These are phyloP conservation scores for Pseudomyrmex pallidus DNA, from an alignment of 1,140 invertebrate species.

Conservation along the genomic window DNA sequence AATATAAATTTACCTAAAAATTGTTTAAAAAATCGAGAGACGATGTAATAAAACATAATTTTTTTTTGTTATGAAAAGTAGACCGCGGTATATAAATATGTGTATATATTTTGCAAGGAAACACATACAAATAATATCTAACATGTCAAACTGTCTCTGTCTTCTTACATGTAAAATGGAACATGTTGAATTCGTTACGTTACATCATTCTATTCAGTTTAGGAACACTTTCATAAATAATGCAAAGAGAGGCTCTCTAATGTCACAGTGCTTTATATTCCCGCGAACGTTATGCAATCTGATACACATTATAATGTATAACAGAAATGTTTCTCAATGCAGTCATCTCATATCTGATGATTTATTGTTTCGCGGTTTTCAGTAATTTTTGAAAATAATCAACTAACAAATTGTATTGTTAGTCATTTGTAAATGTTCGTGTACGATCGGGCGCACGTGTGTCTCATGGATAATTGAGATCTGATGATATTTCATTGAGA, in stretches of 20 bases:
- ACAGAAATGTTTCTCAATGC: too few species aligned
- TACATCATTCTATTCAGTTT: not conserved
- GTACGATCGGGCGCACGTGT: too few species aligned
- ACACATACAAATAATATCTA: not conserved
- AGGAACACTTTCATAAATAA: slow-evolving; percentile 25
- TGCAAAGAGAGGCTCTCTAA: not conserved
- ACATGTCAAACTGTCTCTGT: too few species aligned
- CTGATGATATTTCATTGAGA: too few species aligned
- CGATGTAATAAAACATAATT: not conserved
- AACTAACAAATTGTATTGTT: too few species aligned
- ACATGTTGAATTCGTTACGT: slow-evolving; percentile 15
- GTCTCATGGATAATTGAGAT: too few species aligned
- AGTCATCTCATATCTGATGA: not conserved
- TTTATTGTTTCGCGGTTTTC: not conserved
- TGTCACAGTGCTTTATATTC: not conserved
- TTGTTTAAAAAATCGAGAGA: not conserved
- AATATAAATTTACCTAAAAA: too few species aligned
- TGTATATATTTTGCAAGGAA: not conserved
- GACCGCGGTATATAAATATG: too few species aligned
- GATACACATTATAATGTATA: not conserved
- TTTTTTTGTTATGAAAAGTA: not conserved
- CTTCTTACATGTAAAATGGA: too few species aligned
- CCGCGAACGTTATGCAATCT: not conserved
- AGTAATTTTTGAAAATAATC: not conserved
- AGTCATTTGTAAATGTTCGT: too few species aligned